phyloP scores from a whole-genome alignment of 2,888 invertebrate species.

The Hyles lineata region DNA sequence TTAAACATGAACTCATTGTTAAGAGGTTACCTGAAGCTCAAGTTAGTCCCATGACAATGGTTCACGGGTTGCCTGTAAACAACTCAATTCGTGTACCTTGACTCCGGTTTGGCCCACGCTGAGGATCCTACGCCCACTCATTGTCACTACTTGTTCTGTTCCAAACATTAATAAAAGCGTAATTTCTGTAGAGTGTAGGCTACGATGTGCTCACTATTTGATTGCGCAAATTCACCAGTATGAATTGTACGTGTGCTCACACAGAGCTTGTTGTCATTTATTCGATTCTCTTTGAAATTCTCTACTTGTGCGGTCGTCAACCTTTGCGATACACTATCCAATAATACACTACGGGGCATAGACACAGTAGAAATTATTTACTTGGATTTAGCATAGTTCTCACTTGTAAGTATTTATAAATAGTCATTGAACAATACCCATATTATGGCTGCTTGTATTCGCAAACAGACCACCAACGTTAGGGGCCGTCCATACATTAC shows the following conservation, averaged over 20 bases:
- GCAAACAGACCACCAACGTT: background rate
- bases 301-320: constrained; percentile 37
- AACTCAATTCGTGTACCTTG: constrained; percentile 31
- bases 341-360: constrained; percentile 19
- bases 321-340: constrained; percentile 27
- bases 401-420: background rate
- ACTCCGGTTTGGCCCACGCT: constrained; percentile 63
- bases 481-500: too few species aligned
- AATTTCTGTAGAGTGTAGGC: constrained; percentile 49
- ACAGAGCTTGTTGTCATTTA: constrained; percentile 40
- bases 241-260: constrained; percentile 39
- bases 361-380: background rate
- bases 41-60: background rate
- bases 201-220: constrained; percentile 40
- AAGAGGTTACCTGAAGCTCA: too few species aligned
- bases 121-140: constrained; percentile 53
- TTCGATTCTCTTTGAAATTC: constrained; percentile 42
- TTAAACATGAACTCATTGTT: too few species aligned
- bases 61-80: constrained; percentile 5
- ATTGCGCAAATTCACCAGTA: constrained; percentile 44
- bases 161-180: constrained; percentile 53
- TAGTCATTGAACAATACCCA: background rate
- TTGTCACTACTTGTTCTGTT: constrained; percentile 41
- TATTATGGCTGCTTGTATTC: background rate
- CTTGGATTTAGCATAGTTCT: constrained; percentile 4